Evolutionary conservation across 2,888 invertebrate species (phyloP), one percentile per base, ranked within the genome.

Genomic region (Cheiracanthium punctorium): DNA sequence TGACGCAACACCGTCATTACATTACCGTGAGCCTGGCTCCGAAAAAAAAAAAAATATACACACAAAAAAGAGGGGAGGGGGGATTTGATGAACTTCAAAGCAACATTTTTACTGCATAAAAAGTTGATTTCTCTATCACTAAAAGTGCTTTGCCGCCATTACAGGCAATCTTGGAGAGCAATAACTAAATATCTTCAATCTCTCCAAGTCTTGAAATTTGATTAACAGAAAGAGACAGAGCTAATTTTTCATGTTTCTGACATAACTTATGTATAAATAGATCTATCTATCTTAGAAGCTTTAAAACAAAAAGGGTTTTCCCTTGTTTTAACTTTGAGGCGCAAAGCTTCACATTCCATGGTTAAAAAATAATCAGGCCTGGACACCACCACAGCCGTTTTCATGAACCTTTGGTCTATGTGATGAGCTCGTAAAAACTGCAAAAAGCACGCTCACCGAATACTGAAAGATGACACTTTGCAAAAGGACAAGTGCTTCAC

Each of bases 131-230:
- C 24, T 64, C 82, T 76, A 82, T 65, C 30, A 82, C 82, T 82
- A 82, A n/a, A n/a, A 58, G 82, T 82, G 82, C 79, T 79, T 10
- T 69, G 69, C 79, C 73, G 74, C 65, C 72, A 84, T 37, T 65
- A 76, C 70, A 75, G 70, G 70, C 75, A 69, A 82, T 75, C 37
- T 72, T 24, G 73, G 76, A 82, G 71, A 70, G 71, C 75, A 67
- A 67, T 32, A 52, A 37, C 77, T 58, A 58, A 32, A 32, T 58
- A 14, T 67, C 52, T 32, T 29, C 67, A 33, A 74, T 64, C 24
- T 29, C 29, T 80, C 67, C 41, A 80, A 52, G 52, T 43, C 30
- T 81, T 74, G 29, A 70, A 48, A 75, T 65, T 67, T 41, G 52
- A 67, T 70, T 43, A 82, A 82, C 69, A 30, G 30, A 81, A 81